Conservation (phyloP, 2,888 invertebrate genomes). For the Orthonychiurus folsomi region DNA sequence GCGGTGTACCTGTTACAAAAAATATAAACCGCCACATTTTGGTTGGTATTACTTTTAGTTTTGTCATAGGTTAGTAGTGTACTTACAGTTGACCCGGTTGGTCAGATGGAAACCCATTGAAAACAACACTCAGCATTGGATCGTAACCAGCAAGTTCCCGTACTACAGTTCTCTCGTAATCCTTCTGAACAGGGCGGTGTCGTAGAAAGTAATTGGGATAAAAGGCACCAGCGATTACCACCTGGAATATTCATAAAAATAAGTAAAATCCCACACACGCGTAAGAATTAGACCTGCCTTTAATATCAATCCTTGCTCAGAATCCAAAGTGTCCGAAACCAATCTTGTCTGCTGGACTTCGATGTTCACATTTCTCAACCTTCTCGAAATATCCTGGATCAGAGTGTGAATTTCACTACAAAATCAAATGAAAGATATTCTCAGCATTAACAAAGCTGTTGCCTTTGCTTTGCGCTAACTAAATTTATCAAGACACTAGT, state of each 20-base stretch:
- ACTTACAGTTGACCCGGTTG: conserved; percentile 63
- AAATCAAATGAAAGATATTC: too few species aligned
- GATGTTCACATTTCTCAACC: conserved; percentile 57
- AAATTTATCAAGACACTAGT: too few species aligned
- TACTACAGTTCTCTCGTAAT: conserved; percentile 58
- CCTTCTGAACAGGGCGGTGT: conserved; percentile 48
- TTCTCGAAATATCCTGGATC: conserved; percentile 57
- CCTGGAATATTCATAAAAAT: too few species aligned
- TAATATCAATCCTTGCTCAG: conserved; percentile 55
- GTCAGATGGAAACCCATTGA: conserved; percentile 48
- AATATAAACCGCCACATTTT: neutral
- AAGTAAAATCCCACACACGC: too few species aligned
- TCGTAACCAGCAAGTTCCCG: conserved; percentile 61
- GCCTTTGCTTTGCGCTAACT: too few species aligned
- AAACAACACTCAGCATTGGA: conserved; percentile 65
- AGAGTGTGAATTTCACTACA: conserved; percentile 58
- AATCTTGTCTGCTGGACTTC: conserved; percentile 41
- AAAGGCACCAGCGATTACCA: conserved; percentile 76
- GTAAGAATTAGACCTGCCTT: conserved; percentile 49
- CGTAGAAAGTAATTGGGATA: conserved; percentile 83
- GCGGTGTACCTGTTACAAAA: conserved; percentile 24
- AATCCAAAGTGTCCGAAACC: conserved; percentile 17
- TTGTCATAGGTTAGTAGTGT: neutral
- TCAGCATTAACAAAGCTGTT: too few species aligned
- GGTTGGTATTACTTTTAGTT: neutral